Evolutionary conservation across 2,888 invertebrate genomes (phyloP).

Genomic region (Luperina testacea): DNA sequence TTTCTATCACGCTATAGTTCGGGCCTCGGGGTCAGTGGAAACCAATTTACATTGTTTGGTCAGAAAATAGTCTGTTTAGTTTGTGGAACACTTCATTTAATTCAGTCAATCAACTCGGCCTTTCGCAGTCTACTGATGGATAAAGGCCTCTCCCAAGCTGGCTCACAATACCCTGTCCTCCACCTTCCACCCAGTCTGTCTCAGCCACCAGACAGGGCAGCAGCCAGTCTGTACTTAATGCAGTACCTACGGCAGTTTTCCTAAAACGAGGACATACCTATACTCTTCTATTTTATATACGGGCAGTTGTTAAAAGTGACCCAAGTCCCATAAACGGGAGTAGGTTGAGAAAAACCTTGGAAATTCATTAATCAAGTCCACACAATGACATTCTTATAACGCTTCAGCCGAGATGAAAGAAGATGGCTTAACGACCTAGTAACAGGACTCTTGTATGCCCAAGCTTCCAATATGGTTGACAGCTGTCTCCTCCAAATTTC

Average conservation of each 20-base stretch:
- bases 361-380: background rate
- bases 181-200: background rate
- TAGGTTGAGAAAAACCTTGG: background rate
- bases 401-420: background rate
- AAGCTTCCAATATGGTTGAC: conserved; percentile 5
- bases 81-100: background rate
- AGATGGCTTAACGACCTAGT: background rate
- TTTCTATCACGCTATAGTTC: conserved; percentile 31
- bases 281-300: background rate
- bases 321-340: too few relatives aligned
- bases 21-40: background rate
- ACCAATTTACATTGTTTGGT: conserved; percentile 10
- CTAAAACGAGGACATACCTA: too few relatives aligned
- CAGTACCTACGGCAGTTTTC: background rate
- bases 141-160: background rate
- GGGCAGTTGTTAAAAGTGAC: background rate
- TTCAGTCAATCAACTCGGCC: background rate
- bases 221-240: background rate
- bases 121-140: too few relatives aligned
- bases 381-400: background rate
- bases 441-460: background rate
- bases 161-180: background rate
- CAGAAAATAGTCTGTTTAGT: background rate
- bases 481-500: conserved; percentile 2
- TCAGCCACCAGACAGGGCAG: background rate